Evolutionary conservation across 2,113 vertebrate genomes (phyloP).

Genomic region (Coptodon bakossiorum): DNA sequence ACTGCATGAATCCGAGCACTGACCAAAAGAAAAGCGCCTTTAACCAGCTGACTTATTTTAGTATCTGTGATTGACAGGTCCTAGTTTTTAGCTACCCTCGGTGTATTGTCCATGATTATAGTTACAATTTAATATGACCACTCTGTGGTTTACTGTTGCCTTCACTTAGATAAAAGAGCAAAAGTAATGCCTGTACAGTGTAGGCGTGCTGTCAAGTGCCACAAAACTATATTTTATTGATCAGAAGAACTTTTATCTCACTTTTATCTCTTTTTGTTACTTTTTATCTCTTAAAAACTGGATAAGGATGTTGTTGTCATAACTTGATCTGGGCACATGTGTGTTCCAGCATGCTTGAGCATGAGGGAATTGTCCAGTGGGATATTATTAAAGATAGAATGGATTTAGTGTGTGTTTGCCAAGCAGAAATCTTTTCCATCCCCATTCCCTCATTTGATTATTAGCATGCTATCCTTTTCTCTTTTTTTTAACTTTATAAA

Average conservation of each 20-base stretch:
- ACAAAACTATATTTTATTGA: background rate
- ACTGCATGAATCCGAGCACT: background rate
- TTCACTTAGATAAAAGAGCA: background rate
- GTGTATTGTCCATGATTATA: background rate
- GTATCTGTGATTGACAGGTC: background rate
- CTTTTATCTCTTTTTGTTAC: background rate
- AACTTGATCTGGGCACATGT: background rate
- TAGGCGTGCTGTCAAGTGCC: background rate
- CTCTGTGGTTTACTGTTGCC: background rate
- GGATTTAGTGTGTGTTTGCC: constrained; percentile 38
- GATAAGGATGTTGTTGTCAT: background rate
- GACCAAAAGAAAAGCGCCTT: background rate
- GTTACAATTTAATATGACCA: background rate
- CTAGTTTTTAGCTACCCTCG: background rate
- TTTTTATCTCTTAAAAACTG: background rate
- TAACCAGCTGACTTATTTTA: background rate
- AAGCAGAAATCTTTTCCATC: constrained; percentile 39
- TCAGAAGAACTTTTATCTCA: background rate
- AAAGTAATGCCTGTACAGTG: background rate
- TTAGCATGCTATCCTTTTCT: constrained; percentile 1
- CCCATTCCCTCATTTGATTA: constrained; percentile 1
- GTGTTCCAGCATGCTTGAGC: constrained; percentile 3
- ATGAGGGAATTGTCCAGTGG: constrained; percentile 1
- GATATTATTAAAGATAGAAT: constrained; percentile 38
- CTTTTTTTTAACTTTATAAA: constrained; percentile 28